Percentiles rank a stretch among this genome's conserved stretches.
phyloP scores from a whole-genome alignment of 1,140 invertebrate genomes.

The Asobara japonica region DNA sequence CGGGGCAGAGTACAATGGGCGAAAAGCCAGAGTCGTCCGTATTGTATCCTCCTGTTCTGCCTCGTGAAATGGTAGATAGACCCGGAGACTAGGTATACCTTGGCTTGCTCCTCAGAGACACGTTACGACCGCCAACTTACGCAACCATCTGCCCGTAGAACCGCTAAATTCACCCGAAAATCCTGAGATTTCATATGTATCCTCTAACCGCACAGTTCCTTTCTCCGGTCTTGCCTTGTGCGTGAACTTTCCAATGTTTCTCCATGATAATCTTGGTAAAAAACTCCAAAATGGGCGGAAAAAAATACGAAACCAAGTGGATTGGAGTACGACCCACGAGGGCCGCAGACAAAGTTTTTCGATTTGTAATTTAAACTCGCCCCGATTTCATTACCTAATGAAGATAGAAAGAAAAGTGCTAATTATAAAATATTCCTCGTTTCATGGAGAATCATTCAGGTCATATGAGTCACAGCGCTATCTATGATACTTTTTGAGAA shows the following conservation, averaged over 20 bases:
- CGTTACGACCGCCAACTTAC: constrained; percentile 39
- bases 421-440: too few relatives aligned
- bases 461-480: too few relatives aligned
- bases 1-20: constrained; percentile 47
- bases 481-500: too few relatives aligned
- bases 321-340: too few relatives aligned
- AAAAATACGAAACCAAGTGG: too few relatives aligned
- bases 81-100: constrained; percentile 20
- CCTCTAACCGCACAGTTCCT: background rate
- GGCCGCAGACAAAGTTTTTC: too few relatives aligned
- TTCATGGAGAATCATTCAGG: too few relatives aligned
- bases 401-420: too few relatives aligned
- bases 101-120: constrained; percentile 30
- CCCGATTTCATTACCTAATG: too few relatives aligned
- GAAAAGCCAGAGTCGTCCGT: constrained; percentile 52
- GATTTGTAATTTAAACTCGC: too few relatives aligned
- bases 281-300: too few relatives aligned
- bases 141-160: constrained; percentile 58
- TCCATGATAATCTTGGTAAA: too few relatives aligned
- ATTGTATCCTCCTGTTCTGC: constrained; percentile 54
- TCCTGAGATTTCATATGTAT: constrained; percentile 38
- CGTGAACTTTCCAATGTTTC: background rate
- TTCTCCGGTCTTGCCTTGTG: background rate
- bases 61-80: constrained; percentile 25
- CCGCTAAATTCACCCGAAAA: constrained; percentile 57